These are phyloP conservation scores for Pomacea canaliculata DNA, from an alignment of 2,888 invertebrate species.

Conservation along the genomic window DNA sequence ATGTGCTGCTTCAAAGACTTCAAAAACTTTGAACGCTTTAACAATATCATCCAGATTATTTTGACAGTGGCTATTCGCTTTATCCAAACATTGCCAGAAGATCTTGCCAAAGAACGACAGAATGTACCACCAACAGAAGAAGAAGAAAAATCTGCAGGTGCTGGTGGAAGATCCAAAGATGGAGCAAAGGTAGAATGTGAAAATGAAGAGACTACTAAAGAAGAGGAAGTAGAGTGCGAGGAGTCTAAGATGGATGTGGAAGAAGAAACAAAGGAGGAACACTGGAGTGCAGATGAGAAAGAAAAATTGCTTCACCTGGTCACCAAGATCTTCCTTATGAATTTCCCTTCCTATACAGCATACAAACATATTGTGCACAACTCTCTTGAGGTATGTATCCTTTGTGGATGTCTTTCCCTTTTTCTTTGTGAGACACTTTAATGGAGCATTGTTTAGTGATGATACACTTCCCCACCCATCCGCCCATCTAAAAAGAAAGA, in stretches of 20 bases:
- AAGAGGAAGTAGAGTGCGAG: conserved; percentile 33
- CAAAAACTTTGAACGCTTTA: conserved; percentile 92
- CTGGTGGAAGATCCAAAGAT: conserved; percentile 17
- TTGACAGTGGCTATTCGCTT: conserved; percentile 86
- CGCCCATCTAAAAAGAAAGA: too few species aligned
- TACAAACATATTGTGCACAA: conserved; percentile 85
- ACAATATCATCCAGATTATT: conserved; percentile 88
- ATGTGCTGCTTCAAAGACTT: conserved; percentile 95
- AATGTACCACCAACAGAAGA: conserved; percentile 35
- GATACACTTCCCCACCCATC: too few species aligned
- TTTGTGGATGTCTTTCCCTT: background rate
- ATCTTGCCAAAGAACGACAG: conserved; percentile 30
- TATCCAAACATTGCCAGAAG: conserved; percentile 71
- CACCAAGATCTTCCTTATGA: conserved; percentile 88
- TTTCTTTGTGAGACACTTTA: too few species aligned
- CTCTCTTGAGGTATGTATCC: conserved; percentile 76
- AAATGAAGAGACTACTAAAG: conserved; percentile 22
- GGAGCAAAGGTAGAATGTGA: conserved; percentile 11
- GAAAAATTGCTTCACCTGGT: conserved; percentile 90
- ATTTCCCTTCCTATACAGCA: conserved; percentile 82
- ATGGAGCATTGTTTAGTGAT: too few species aligned
- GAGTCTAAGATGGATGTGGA: conserved; percentile 37
- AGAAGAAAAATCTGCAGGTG: conserved; percentile 29
- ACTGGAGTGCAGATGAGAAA: conserved; percentile 85
- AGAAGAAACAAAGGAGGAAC: conserved; percentile 41